Percentiles rank a stretch among this genome's conserved stretches.
Conservation (phyloP, 2,113 vertebrate genomes). For the Channa argus region DNA sequence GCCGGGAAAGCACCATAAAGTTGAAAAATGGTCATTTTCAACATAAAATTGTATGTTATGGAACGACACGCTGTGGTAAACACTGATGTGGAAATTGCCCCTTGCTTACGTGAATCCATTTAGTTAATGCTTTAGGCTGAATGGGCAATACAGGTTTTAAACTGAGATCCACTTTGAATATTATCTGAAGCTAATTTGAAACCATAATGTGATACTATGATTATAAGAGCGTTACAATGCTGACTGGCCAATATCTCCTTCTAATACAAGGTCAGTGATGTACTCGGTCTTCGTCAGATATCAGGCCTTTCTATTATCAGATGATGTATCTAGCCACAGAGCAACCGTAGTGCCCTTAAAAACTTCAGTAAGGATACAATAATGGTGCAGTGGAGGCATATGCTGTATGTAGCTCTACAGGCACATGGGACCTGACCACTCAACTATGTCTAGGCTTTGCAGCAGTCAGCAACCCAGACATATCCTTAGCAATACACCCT, state of each 20-base stretch:
- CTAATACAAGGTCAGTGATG: constrained; percentile 9
- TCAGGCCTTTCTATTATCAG: constrained; percentile 8
- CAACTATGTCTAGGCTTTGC: constrained; percentile 68
- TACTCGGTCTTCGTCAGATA: background rate
- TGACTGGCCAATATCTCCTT: background rate
- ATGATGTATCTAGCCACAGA: constrained; percentile 19
- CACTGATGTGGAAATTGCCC: constrained; percentile 53
- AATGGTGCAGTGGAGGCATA: constrained; percentile 49
- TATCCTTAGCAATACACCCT: constrained; percentile 54
- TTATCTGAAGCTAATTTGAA: constrained; percentile 18
- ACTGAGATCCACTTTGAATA: constrained; percentile 13
- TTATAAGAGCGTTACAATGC: background rate
- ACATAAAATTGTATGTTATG: constrained; percentile 35
- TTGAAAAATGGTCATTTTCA: constrained; percentile 51
- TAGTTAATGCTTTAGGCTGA: constrained; percentile 35
- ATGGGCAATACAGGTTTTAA: constrained; percentile 9
- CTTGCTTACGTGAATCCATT: constrained; percentile 33
- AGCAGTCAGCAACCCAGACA: constrained; percentile 69
- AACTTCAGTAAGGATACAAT: constrained; percentile 14
- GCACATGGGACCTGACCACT: constrained; percentile 73
- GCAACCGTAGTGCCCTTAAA: constrained; percentile 28
- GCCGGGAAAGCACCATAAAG: constrained; percentile 36
- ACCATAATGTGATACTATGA: background rate
- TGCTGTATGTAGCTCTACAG: constrained; percentile 48
- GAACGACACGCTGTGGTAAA: constrained; percentile 42